A percentile compares a stretch with the other conserved stretches of the same genome.
Conservation (phyloP, 37 sponge, comb jelly and placozoan species). For the Spongia lamella region DNA sequence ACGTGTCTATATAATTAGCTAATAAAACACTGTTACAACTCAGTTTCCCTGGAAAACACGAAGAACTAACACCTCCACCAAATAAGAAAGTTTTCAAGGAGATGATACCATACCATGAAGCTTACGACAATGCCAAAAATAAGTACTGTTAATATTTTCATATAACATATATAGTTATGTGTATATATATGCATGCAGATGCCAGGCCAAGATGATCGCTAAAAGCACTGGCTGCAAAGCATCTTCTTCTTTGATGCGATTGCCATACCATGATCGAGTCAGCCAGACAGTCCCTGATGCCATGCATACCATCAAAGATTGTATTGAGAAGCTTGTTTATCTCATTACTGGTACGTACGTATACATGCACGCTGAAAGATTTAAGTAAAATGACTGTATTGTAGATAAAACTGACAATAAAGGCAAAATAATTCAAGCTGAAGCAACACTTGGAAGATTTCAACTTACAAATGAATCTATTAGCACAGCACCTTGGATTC, state of each 20-base stretch:
- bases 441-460: too few relatives aligned
- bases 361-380: too few relatives aligned
- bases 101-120: slow-evolving; percentile 10
- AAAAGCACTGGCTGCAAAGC: slow-evolving; percentile 36
- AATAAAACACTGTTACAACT: too few relatives aligned
- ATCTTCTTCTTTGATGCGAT: slow-evolving; percentile 7
- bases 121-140: not conserved
- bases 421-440: too few relatives aligned
- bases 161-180: too few relatives aligned
- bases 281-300: slow-evolving; percentile 24
- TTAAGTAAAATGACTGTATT: too few relatives aligned
- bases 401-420: too few relatives aligned
- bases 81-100: slow-evolving; percentile 3
- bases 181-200: too few relatives aligned
- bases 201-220: not conserved
- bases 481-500: too few relatives aligned
- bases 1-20: too few relatives aligned
- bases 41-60: too few relatives aligned
- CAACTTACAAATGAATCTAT: too few relatives aligned
- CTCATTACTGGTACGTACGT: slow-evolving; percentile 22
- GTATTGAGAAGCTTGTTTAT: slow-evolving; percentile 18
- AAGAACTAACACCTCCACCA: slow-evolving; percentile 18
- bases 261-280: slow-evolving; percentile 13
- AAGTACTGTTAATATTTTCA: not conserved
- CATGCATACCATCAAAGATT: slow-evolving; percentile 36